Percentiles rank a stretch among this genome's conserved stretches.
Evolutionary conservation across 1,140 invertebrate genomes (phyloP).

Genomic region (Lordiphosa stackelbergi): DNA sequence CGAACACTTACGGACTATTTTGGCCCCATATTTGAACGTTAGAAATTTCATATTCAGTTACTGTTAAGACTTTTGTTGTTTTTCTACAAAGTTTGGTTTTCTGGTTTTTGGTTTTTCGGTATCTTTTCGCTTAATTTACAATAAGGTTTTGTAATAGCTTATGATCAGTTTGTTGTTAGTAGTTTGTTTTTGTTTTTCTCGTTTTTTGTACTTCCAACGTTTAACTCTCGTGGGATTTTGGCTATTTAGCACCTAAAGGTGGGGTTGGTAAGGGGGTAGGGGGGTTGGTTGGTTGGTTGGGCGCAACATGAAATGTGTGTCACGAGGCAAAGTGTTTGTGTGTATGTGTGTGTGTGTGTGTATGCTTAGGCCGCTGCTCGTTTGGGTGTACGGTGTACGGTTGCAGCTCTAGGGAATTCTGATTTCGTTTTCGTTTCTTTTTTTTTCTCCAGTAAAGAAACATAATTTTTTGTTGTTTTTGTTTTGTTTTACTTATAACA

Average conservation of each 20-base stretch:
- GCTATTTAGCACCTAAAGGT: neutral
- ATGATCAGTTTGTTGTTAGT: constrained; percentile 26
- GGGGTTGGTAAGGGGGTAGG: constrained; percentile 5
- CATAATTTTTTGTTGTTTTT: constrained; percentile 45
- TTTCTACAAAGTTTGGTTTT: constrained; percentile 53
- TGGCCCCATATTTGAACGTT: constrained; percentile 66
- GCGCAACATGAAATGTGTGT: constrained; percentile 67
- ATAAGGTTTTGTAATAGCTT: constrained; percentile 74
- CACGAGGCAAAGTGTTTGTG: constrained; percentile 20
- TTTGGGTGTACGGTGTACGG: constrained; percentile 22
- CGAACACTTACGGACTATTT: constrained; percentile 77
- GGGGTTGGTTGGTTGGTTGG: constrained; percentile 1
- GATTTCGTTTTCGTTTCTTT: constrained; percentile 50
- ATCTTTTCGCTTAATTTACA: constrained; percentile 71
- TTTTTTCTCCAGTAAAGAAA: constrained; percentile 56
- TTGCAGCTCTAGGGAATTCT: constrained; percentile 63
- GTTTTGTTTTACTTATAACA: constrained; percentile 60
- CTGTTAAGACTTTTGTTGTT: constrained; percentile 55
- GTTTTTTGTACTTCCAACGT: constrained; percentile 20
- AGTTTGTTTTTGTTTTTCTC: constrained; percentile 12
- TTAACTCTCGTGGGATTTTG: constrained; percentile 14
- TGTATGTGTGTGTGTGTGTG: constrained; percentile 33
- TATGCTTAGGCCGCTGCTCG: constrained; percentile 25
- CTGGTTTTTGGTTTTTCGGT: constrained; percentile 15
- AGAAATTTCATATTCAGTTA: constrained; percentile 28